These are phyloP conservation scores for Seira sanloemensis DNA, from an alignment of 2,888 invertebrate species.

Conservation along the genomic window DNA sequence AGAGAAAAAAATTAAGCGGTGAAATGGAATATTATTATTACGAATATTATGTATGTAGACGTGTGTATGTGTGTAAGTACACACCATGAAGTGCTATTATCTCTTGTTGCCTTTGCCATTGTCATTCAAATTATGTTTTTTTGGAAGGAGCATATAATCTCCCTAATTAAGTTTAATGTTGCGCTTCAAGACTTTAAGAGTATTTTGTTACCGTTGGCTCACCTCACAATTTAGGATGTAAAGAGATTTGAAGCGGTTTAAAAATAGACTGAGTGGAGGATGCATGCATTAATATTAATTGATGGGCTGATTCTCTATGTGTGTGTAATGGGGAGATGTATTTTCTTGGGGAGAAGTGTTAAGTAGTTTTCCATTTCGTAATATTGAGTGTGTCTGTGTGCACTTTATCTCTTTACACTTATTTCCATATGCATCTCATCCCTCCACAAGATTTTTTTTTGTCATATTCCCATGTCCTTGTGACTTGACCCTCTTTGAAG, in stretches of 20 bases:
- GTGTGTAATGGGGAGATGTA: neutral
- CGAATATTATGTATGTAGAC: no score
- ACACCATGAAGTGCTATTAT: no score
- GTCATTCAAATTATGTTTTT: neutral
- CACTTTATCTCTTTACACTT: neutral
- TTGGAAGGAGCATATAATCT: neutral
- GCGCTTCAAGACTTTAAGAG: neutral
- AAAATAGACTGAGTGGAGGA: neutral
- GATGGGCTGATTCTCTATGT: neutral
- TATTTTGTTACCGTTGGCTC: slow-evolving; percentile 8
- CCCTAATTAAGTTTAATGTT: slow-evolving; percentile 10
- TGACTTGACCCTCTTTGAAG: slow-evolving; percentile 46
- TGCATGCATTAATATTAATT: slow-evolving; percentile 1
- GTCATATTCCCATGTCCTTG: slow-evolving; percentile 42
- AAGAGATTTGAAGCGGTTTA: neutral
- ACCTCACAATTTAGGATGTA: neutral
- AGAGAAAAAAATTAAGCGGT: neutral
- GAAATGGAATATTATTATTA: neutral
- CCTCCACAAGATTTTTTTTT: neutral
- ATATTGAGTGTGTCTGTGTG: neutral
- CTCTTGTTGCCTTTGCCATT: no score
- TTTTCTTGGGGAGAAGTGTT: neutral
- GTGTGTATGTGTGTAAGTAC: no score
- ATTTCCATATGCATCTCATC: neutral
- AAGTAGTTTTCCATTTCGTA: neutral